Evolutionary conservation across 2,888 invertebrate genomes (phyloP), one percentile per base, ranked within the genome.

Genomic region (Rotaria socialis): DNA sequence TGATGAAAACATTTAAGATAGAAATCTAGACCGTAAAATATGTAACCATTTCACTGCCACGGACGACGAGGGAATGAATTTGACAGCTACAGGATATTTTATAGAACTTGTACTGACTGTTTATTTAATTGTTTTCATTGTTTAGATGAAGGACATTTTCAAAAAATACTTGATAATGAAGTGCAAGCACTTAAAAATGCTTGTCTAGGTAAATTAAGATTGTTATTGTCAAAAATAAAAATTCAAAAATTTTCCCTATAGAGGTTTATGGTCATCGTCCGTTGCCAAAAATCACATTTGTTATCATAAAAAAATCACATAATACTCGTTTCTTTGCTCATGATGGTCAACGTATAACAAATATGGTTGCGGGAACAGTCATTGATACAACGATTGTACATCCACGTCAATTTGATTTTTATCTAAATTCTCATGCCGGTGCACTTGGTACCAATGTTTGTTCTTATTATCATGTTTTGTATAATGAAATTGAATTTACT

Each of bases 401-500:
- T 80, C 80, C 80, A 47, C 47, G 47, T 80, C 80, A 80, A 47
- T 80, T 80, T 80, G 80, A 80, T 80, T 80, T 80, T 47, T 80
- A 80, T 80, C 47, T 80, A 4, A 80, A 80, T 80, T 80, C 80
- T 11, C 80, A 80, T 80, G 80, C 80, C 11, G 80, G 47, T n/a
- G 47, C 47, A n/a, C 80, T 47, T 24, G 80, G 80, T 47, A 80
- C 80, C 3, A 80, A 80, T 47, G 47, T 47, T 47, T 80, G 80
- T n/a, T 47, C 47, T n/a, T 47, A 47, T 47, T 80, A 80, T 47
- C 80, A 80, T 80, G 80, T 80, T 47, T 80, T 80, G 47, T 80
- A 80, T n/a, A 80, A 80, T 80, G 80, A 80, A 80, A 80, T 80
- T n/a, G 80, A n/a, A 80, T 80, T 80, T 47, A 80, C 80, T n/a